Conservation (phyloP, 92 coral and sea anemone species). For the Porites evermanni region DNA sequence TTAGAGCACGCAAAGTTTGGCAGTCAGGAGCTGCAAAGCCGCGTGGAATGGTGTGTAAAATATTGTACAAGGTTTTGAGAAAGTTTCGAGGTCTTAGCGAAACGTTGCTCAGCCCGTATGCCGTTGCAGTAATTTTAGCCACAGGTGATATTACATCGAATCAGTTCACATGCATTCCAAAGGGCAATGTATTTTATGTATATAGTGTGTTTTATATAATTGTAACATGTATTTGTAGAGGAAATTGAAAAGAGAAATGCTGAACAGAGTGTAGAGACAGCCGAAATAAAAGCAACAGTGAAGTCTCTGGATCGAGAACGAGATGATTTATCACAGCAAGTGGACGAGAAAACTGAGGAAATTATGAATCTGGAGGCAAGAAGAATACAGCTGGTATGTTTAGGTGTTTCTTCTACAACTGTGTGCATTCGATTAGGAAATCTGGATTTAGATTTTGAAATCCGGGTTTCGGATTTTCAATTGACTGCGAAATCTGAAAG, state of each 20-base stretch:
- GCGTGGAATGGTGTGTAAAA: no score
- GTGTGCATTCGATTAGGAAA: no score
- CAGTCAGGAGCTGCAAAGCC: no score
- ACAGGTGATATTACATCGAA: no score
- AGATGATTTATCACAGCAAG: constrained; percentile 93
- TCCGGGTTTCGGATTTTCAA: no score
- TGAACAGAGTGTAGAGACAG: constrained; percentile 79
- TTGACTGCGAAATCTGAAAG: no score
- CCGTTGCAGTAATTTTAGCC: no score
- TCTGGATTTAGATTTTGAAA: no score
- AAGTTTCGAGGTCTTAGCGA: no score
- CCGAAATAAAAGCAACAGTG: constrained; percentile 91
- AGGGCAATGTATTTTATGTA: neutral
- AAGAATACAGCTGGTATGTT: constrained; percentile 79
- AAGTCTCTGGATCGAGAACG: constrained; percentile 93
- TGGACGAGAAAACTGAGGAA: constrained; percentile 95
- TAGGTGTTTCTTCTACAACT: neutral
- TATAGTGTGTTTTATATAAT: neutral
- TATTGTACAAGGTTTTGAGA: no score
- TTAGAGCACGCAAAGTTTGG: no score
- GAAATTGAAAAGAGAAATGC: constrained; percentile 77
- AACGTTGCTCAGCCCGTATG: no score
- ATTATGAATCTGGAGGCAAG: constrained; percentile 90
- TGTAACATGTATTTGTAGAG: constrained; percentile 50
- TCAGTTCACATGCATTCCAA: neutral